These are phyloP conservation scores for Symphodus melops DNA, from an alignment of 2,113 vertebrate species.

Conservation along the genomic window DNA sequence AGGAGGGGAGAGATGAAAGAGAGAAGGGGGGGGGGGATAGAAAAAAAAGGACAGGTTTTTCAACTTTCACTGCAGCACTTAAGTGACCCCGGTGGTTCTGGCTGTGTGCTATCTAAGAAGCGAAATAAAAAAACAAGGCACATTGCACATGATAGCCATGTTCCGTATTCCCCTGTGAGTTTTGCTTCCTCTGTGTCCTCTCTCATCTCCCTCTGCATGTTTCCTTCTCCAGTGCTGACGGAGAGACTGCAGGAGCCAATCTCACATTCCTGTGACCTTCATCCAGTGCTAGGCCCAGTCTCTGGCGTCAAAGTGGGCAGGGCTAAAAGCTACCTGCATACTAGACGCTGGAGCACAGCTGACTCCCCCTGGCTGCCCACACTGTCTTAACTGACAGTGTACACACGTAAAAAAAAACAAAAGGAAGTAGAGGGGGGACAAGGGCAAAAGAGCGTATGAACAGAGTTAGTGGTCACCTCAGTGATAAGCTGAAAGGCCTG, in stretches of 20 bases:
- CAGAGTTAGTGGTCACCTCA: conserved; percentile 55
- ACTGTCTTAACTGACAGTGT: conserved; percentile 51
- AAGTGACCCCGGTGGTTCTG: conserved; percentile 61
- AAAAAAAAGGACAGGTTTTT: conserved; percentile 74
- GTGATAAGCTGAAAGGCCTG: conserved; percentile 52
- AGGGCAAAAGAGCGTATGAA: conserved; percentile 60
- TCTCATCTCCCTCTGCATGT: conserved; percentile 42
- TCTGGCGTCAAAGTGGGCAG: conserved; percentile 67
- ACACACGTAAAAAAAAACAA: conserved; percentile 53
- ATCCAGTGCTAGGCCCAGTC: conserved; percentile 75
- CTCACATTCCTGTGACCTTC: conserved; percentile 86
- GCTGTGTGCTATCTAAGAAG: conserved; percentile 55
- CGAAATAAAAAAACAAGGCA: conserved; percentile 60
- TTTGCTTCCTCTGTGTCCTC: conserved; percentile 46
- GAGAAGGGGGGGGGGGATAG: conserved; percentile 39
- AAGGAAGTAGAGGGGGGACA: conserved; percentile 16
- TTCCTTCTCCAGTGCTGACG: conserved; percentile 59
- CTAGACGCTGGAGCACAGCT: conserved; percentile 49
- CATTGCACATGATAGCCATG: conserved; percentile 27
- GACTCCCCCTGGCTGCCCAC: conserved; percentile 52
- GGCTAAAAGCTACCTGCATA: conserved; percentile 75
- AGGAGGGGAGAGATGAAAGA: conserved; percentile 40
- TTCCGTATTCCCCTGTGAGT: conserved; percentile 28
- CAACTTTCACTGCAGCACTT: conserved; percentile 78
- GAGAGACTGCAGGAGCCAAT: conserved; percentile 76